These are phyloP conservation scores for Corvus hawaiiensis DNA, from an alignment of 2,113 vertebrate species.

Conservation along the genomic window DNA sequence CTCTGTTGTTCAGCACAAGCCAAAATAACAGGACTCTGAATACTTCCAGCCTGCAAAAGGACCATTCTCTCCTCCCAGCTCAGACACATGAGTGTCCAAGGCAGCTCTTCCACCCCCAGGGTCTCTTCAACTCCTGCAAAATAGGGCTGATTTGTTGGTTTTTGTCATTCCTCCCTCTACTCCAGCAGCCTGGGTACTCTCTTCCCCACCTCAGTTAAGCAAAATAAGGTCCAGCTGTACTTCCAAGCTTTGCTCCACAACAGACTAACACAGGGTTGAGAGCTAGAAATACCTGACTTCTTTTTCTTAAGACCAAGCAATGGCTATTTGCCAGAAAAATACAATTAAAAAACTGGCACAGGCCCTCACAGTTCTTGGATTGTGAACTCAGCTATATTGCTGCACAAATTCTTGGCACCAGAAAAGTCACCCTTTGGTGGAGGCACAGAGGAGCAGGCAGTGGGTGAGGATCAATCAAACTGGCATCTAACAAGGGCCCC, in stretches of 20 bases:
- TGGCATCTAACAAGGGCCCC: neutral
- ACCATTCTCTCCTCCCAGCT: neutral
- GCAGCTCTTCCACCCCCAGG: neutral
- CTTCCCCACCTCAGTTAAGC: neutral
- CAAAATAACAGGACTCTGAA: neutral
- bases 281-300: neutral
- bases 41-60: neutral
- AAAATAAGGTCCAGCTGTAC: neutral
- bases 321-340: constrained; percentile 31
- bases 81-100: neutral
- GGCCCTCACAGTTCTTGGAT: neutral
- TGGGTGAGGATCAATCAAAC: constrained; percentile 11
- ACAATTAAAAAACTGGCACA: constrained; percentile 9
- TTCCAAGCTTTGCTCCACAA: neutral
- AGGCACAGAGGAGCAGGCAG: neutral
- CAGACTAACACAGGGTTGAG: neutral
- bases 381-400: neutral
- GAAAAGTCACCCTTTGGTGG: neutral
- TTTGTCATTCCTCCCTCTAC: neutral
- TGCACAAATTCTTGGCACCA: constrained; percentile 15
- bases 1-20: neutral
- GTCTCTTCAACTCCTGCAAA: neutral
- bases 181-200: neutral
- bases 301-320: neutral
- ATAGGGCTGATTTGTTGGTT: neutral